phyloP scores from a whole-genome alignment of 2,113 vertebrate genomes.

The Haemorhous mexicanus region DNA sequence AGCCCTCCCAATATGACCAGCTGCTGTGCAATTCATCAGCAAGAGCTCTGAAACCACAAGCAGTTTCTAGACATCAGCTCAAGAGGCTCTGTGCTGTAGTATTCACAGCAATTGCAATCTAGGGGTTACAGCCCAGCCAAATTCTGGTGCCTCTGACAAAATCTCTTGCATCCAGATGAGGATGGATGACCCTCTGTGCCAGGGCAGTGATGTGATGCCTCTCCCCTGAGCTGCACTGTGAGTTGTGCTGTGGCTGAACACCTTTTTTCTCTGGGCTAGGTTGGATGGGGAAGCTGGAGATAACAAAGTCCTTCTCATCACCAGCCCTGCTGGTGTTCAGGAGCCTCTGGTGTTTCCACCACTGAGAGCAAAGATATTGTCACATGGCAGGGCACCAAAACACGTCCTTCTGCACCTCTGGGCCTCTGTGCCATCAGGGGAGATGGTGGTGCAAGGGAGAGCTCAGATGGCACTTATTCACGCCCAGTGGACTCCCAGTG shows the following conservation, averaged over 20 bases:
- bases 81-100: not conserved
- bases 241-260: not conserved
- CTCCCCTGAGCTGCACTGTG: not conserved
- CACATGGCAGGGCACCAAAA: not conserved
- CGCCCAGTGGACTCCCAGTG: not conserved
- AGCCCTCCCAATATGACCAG: not conserved
- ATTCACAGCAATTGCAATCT: not conserved
- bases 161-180: not conserved
- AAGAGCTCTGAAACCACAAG: not conserved
- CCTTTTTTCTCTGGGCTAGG: not conserved
- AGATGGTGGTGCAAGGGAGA: not conserved
- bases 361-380: not conserved
- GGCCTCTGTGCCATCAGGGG: not conserved
- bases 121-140: not conserved
- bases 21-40: conserved; percentile 31
- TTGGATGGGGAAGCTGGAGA: not conserved
- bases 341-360: not conserved
- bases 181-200: not conserved
- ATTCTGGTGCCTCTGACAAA: not conserved
- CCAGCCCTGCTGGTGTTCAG: not conserved
- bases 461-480: conserved; percentile 1
- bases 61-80: not conserved
- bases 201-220: not conserved
- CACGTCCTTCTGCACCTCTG: not conserved
- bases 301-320: not conserved